Percentiles rank a stretch among this genome's conserved stretches.
Conservation (phyloP, 2,113 vertebrate species). For the Centropristis striata region DNA sequence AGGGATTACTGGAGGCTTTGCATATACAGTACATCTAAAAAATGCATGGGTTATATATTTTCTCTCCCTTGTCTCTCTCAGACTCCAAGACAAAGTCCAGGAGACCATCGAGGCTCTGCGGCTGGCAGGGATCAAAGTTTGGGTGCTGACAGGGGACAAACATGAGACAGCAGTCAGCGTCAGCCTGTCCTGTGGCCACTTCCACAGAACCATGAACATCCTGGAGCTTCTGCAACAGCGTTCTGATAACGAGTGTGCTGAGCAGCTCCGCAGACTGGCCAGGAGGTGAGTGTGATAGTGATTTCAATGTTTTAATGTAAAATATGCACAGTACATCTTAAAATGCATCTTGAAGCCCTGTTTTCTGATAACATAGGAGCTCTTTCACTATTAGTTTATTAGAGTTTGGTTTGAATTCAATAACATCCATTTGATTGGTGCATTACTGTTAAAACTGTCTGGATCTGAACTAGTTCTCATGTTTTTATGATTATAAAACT, state of each 20-base stretch:
- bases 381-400: background rate
- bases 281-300: slow-evolving; percentile 85
- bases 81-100: slow-evolving; percentile 96
- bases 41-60: background rate
- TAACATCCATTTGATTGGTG: background rate
- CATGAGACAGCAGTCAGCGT: slow-evolving; percentile 97
- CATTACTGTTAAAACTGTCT: background rate
- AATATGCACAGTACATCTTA: background rate
- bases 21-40: background rate
- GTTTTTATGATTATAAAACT: slow-evolving; percentile 8
- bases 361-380: background rate
- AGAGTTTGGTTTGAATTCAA: background rate
- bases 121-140: slow-evolving; percentile 97
- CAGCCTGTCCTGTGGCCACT: slow-evolving; percentile 96
- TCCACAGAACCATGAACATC: slow-evolving; percentile 97
- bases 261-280: slow-evolving; percentile 91
- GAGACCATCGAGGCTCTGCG: slow-evolving; percentile 96
- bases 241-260: slow-evolving; percentile 93
- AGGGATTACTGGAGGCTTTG: background rate
- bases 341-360: background rate
- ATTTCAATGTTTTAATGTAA: background rate
- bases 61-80: slow-evolving; percentile 56
- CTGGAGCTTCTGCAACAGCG: slow-evolving; percentile 94
- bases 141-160: slow-evolving; percentile 98
- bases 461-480: background rate